Evolutionary conservation across 2,888 invertebrate genomes (phyloP).

Genomic region (Xanthorhoe spadicearia): DNA sequence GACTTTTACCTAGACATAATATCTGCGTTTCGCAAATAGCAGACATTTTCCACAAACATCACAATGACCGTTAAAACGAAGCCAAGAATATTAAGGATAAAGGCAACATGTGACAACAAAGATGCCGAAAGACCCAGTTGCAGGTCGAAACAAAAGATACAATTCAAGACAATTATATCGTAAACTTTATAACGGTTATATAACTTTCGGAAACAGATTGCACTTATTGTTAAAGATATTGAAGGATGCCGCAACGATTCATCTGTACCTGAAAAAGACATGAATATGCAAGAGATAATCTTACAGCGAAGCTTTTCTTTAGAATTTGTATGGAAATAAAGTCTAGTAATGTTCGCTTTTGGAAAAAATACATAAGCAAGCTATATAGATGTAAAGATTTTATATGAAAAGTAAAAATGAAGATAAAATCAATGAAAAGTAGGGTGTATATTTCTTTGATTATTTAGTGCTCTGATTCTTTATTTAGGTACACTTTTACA

Average conservation of each 20-base stretch:
- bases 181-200: slow-evolving; percentile 53
- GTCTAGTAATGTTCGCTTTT: too few species aligned
- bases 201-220: slow-evolving; percentile 47
- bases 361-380: too few species aligned
- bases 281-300: slow-evolving; percentile 59
- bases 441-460: too few species aligned
- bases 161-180: slow-evolving; percentile 57
- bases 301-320: slow-evolving; percentile 24
- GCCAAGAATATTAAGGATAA: not conserved
- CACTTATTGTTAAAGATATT: slow-evolving; percentile 59
- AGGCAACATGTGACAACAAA: slow-evolving; percentile 47
- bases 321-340: slow-evolving; percentile 33
- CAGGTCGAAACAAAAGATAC: slow-evolving; percentile 56
- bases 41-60: not conserved
- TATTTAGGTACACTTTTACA: slow-evolving; percentile 26
- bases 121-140: slow-evolving; percentile 53
- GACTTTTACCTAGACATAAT: too few species aligned
- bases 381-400: too few species aligned
- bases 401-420: too few species aligned
- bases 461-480: too few species aligned
- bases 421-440: too few species aligned
- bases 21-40: not conserved
- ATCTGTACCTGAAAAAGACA: slow-evolving; percentile 58
- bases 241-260: slow-evolving; percentile 61
- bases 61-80: not conserved